A percentile compares a stretch with the other conserved stretches of the same genome.
Conservation (phyloP, 2,113 vertebrate genomes). For the Tragelaphus imberbis region DNA sequence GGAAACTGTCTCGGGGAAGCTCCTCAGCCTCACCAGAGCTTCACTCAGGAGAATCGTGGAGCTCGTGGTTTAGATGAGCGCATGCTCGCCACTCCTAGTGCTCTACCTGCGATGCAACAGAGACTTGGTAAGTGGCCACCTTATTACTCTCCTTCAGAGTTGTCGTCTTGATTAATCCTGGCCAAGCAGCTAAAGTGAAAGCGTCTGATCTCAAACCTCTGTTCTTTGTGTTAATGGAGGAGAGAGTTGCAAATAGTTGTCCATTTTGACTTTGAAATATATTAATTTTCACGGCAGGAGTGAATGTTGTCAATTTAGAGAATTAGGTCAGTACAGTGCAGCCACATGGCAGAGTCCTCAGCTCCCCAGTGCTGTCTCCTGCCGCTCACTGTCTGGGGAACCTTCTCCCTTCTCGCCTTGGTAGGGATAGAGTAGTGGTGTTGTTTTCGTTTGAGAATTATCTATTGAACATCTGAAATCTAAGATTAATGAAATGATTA, state of each 20-base stretch:
- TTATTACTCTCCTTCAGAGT: not conserved
- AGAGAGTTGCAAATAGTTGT: not conserved
- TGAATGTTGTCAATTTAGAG: not conserved
- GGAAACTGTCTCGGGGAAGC: not conserved
- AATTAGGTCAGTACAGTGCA: not conserved
- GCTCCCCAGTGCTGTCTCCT: not conserved
- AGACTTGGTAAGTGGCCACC: not conserved
- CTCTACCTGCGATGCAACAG: not conserved
- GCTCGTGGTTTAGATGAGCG: not conserved
- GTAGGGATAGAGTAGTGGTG: not conserved
- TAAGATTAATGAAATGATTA: not conserved
- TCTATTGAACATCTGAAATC: not conserved
- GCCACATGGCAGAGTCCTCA: not conserved
- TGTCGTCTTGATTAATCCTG: not conserved
- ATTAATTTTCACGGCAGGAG: not conserved
- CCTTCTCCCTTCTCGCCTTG: not conserved
- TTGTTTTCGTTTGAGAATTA: not conserved
- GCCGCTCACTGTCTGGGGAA: not conserved
- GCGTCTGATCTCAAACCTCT: not conserved
- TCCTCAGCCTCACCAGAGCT: not conserved
- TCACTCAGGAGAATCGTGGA: not conserved
- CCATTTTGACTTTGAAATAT: not conserved
- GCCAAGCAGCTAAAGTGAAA: not conserved
- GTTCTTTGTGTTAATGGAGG: not conserved
- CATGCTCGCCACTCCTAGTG: not conserved